Evolutionary conservation across 1,140 invertebrate genomes (phyloP).

Genomic region (Achroia grisella): DNA sequence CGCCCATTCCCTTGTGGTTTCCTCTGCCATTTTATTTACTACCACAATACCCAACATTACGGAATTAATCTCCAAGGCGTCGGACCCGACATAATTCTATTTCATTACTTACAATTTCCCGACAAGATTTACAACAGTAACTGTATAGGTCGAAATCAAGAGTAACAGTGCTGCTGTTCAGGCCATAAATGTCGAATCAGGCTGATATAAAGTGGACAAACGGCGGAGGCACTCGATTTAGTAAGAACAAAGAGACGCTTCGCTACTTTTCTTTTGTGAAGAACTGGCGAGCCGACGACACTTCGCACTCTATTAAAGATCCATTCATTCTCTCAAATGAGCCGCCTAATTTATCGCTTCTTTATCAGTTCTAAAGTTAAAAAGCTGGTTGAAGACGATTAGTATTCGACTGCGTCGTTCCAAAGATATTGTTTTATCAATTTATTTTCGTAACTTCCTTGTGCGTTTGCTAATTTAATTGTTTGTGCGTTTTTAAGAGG

Average conservation of each 20-base stretch:
- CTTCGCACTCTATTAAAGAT: constrained; percentile 59
- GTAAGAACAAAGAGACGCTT: constrained; percentile 59
- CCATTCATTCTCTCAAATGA: constrained; percentile 64
- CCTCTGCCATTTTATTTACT: too few relatives aligned
- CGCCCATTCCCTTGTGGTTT: too few relatives aligned
- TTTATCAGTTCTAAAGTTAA: constrained; percentile 46
- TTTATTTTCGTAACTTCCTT: too few relatives aligned
- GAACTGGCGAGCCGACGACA: constrained; percentile 38
- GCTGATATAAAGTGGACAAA: constrained; percentile 63
- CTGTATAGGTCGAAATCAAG: constrained; percentile 25
- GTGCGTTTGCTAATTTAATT: too few relatives aligned
- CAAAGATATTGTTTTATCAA: too few relatives aligned
- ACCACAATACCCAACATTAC: too few relatives aligned
- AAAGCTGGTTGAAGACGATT: constrained; percentile 14
- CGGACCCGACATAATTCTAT: not conserved
- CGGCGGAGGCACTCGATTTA: constrained; percentile 59
- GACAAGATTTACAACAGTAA: constrained; percentile 1
- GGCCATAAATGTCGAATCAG: constrained; percentile 65
- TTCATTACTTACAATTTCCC: constrained; percentile 1
- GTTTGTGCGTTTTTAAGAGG: too few relatives aligned
- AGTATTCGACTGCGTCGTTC: not conserved
- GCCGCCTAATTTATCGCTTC: constrained; percentile 57
- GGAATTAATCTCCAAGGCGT: too few relatives aligned
- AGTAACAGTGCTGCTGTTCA: constrained; percentile 30
- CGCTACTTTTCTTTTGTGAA: constrained; percentile 59